Evolutionary conservation across 2,113 vertebrate genomes (phyloP), one percentile per base, ranked within the genome.

Genomic region (Sapayoa aenigma): DNA sequence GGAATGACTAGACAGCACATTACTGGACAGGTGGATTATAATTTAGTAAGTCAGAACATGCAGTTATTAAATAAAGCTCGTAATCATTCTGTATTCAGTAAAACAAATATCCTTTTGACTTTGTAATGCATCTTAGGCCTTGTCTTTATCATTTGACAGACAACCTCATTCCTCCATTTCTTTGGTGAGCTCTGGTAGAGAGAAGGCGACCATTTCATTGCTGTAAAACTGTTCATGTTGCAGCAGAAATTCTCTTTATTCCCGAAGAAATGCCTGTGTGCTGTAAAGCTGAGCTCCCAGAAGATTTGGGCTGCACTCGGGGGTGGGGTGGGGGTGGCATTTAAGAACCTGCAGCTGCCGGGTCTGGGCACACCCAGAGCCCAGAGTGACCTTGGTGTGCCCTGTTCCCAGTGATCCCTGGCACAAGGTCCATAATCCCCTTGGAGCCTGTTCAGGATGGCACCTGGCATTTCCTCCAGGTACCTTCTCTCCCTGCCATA

Each of bases 241-340:
- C 33, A 62, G 42, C 18, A n/a, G 65, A 31, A 79, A 10, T 58
- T 7, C 31, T 24, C 53, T 63, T 20, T 47, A 8, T 63, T 84
- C 19, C 5, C 21, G 47, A 20, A 4, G 4, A 52, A 59, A 12
- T 30, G 19, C 50, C 59, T 10, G 3, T 0, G 1, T 0, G 11
- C 37, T 63, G 2, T 6, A 16, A 35, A 15, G 0, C n/a, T 20
- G 22, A 20, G 12, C 2, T 18, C 2, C 16, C 22, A 0, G 25
- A 2, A n/a, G n/a, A n/a, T n/a, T n/a, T n/a, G n/a, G n/a, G n/a
- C n/a, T n/a, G n/a, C n/a, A n/a, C n/a, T n/a, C n/a, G n/a, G n/a
- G n/a, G n/a, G n/a, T n/a, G n/a, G 20, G 63, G 18, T 62, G 53
- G 58, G n/a, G 55, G 11, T 58, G 90, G 10, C 66, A 30, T 55